phyloP scores from a whole-genome alignment of 2,888 invertebrate species.

The Taphrorychus bicolor region DNA sequence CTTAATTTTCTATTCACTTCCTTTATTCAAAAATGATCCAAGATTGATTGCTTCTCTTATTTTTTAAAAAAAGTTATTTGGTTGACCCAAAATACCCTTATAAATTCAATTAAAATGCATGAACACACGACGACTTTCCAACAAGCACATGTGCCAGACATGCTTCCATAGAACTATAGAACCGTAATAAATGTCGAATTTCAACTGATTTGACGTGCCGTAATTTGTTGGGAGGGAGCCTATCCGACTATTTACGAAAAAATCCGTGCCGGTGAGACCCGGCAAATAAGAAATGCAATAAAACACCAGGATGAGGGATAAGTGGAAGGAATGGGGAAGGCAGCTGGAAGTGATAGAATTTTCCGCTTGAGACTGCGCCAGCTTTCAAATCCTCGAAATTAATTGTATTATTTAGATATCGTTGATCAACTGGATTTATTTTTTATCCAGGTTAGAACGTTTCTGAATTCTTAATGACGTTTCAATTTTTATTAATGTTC shows the following conservation, averaged over 20 bases:
- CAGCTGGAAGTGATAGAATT: conserved; percentile 5
- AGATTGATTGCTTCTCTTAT: too few relatives aligned
- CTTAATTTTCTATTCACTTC: too few relatives aligned
- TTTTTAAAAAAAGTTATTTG: too few relatives aligned
- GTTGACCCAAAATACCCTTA: too few relatives aligned
- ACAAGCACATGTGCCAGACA: too few relatives aligned
- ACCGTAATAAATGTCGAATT: background rate
- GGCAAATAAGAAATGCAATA: conserved; percentile 4
- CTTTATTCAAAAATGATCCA: too few relatives aligned
- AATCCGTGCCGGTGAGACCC: background rate
- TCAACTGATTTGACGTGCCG: background rate
- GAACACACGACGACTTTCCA: too few relatives aligned
- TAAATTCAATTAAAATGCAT: too few relatives aligned
- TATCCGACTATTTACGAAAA: background rate
- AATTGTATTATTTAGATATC: background rate
- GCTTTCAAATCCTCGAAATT: background rate
- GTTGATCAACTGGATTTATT: background rate
- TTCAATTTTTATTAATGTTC: too few relatives aligned
- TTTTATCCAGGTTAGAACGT: background rate
- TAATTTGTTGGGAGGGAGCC: background rate
- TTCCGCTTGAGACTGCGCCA: background rate
- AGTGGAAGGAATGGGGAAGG: background rate
- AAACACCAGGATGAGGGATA: conserved; percentile 4
- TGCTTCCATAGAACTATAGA: too few relatives aligned
- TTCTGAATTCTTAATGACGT: too few relatives aligned